Evolutionary conservation across 2,888 invertebrate species (phyloP).

Genomic region (Platypus cylindrus): DNA sequence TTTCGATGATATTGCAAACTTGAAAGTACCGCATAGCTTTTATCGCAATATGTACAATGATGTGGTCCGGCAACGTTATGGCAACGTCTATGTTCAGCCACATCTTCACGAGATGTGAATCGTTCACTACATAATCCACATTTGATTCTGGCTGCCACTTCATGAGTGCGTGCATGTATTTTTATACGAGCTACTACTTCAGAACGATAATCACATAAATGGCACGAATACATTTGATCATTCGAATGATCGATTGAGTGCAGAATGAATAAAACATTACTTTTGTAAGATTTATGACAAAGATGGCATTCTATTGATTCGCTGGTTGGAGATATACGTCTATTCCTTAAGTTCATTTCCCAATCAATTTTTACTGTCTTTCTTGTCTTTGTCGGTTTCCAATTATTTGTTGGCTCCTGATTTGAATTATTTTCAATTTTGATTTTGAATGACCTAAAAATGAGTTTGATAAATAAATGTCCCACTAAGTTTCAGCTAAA

Average conservation of each 20-base stretch:
- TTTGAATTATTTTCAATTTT: too few relatives aligned
- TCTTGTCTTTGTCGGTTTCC: too few relatives aligned
- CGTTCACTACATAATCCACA: constrained; percentile 23
- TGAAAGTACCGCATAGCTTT: constrained; percentile 40
- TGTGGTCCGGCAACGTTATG: constrained; percentile 39
- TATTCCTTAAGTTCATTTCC: too few relatives aligned
- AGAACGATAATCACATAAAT: constrained; percentile 26
- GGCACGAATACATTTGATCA: constrained; percentile 26
- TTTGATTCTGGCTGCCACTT: constrained; percentile 22
- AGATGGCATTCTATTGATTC: constrained; percentile 38
- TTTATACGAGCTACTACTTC: constrained; percentile 22
- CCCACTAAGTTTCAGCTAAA: too few relatives aligned
- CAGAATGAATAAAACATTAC: constrained; percentile 26
- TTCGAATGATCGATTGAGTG: constrained; percentile 28
- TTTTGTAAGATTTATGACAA: constrained; percentile 40
- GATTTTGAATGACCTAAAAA: too few relatives aligned
- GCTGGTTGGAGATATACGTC: constrained; percentile 14
- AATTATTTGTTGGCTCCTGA: too few relatives aligned
- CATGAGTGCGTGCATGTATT: constrained; percentile 24
- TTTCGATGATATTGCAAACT: constrained; percentile 41
- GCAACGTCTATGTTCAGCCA: constrained; percentile 34
- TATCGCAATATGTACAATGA: constrained; percentile 29
- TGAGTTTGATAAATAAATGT: too few relatives aligned
- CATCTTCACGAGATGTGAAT: constrained; percentile 36
- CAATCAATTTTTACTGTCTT: too few relatives aligned